Evolutionary conservation across 2,797 vertebrate genomes (phyloP).

Genomic region (Podargus strigoides): DNA sequence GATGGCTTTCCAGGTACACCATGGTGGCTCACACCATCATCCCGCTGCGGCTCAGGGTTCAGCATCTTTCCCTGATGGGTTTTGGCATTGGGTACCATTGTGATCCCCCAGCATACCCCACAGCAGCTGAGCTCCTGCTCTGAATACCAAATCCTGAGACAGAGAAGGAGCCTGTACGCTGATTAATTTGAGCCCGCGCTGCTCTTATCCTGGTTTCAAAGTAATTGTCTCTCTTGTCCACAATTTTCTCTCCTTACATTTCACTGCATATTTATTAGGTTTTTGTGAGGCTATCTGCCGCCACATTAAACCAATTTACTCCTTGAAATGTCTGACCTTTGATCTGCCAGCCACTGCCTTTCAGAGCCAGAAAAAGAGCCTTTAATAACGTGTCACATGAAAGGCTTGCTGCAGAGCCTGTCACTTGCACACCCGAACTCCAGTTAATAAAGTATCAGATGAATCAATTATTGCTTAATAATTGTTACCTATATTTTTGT

Average conservation of each 20-base stretch:
- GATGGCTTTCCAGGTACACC: neutral
- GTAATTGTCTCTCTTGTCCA: conserved; percentile 73
- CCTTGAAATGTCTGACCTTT: conserved; percentile 72
- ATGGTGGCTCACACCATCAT: neutral
- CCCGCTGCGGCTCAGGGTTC: fast-evolving
- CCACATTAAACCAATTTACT: conserved; percentile 74
- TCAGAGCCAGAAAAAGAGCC: conserved; percentile 44
- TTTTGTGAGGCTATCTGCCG: conserved; percentile 63
- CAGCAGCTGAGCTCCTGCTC: neutral
- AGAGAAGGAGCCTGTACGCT: neutral
- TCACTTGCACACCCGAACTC: conserved; percentile 7
- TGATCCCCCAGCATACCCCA: neutral
- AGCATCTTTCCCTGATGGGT: neutral
- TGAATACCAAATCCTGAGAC: conserved; percentile 39
- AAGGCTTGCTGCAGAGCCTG: conserved; percentile 35
- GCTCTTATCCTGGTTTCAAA: conserved; percentile 69
- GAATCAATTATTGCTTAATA: conserved; percentile 66
- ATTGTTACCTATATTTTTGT: conserved; percentile 42
- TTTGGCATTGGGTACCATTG: neutral
- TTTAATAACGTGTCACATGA: conserved; percentile 62
- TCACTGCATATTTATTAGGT: conserved; percentile 72
- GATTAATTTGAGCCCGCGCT: conserved; percentile 62
- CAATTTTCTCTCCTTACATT: conserved; percentile 68
- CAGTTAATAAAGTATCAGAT: conserved; percentile 29
- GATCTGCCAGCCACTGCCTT: conserved; percentile 63